phyloP scores from a whole-genome alignment of 1,140 invertebrate species.

The Portunus trituberculatus region DNA sequence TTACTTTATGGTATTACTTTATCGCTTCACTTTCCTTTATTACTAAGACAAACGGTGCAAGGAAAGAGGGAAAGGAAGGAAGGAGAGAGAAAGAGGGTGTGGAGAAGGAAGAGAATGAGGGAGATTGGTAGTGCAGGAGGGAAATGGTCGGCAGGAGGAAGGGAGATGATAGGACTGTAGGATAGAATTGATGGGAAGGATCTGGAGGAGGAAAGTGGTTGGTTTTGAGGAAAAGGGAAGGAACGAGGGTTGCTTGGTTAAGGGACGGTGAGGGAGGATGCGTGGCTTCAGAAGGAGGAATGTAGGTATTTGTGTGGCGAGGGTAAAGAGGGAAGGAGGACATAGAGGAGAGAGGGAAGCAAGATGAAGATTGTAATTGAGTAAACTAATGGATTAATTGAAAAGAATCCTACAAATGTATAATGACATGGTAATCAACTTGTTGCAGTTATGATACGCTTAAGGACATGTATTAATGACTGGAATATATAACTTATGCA shows the following conservation, averaged over 20 bases:
- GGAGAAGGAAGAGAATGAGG: not conserved
- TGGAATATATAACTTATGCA: too few relatives aligned
- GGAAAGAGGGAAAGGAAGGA: not conserved
- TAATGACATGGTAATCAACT: too few relatives aligned
- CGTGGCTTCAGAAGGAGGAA: too few relatives aligned
- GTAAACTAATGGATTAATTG: too few relatives aligned
- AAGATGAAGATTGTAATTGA: too few relatives aligned
- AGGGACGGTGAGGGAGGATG: too few relatives aligned
- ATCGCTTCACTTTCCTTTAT: not conserved
- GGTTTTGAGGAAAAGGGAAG: not conserved
- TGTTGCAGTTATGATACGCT: too few relatives aligned
- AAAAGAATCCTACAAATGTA: too few relatives aligned
- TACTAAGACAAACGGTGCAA: not conserved
- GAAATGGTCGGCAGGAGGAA: not conserved
- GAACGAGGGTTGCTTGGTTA: too few relatives aligned
- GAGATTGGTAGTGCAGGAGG: not conserved
- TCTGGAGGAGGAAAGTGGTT: not conserved
- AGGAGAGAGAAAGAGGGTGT: not conserved
- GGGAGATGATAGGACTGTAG: not conserved
- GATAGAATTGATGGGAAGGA: not conserved
- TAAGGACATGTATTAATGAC: too few relatives aligned
- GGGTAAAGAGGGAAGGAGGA: not conserved
- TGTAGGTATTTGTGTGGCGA: not conserved
- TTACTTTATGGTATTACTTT: not conserved
- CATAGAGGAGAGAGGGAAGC: too few relatives aligned